These are phyloP conservation scores for Cheilinus undulatus DNA, from an alignment of 2,113 vertebrate genomes.

Conservation along the genomic window DNA sequence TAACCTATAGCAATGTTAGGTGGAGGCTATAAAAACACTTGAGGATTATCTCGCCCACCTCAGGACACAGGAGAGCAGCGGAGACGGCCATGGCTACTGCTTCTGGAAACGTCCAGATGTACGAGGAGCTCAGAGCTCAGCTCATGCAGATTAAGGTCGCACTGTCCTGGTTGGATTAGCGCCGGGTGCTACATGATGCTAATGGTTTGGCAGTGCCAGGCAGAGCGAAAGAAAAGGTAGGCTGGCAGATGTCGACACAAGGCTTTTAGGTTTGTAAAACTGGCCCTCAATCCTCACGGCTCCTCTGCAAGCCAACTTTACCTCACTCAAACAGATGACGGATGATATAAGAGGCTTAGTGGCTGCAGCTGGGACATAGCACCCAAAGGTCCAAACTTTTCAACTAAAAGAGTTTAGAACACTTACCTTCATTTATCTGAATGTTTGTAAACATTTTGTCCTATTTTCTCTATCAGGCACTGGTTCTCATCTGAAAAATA, in stretches of 20 bases:
- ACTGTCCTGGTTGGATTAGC: conserved; percentile 70
- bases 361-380: neutral
- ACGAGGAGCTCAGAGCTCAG: conserved; percentile 50
- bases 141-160: conserved; percentile 74
- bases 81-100: conserved; percentile 20
- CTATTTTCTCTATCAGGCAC: neutral
- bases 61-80: conserved; percentile 9
- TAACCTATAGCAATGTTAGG: conserved; percentile 38
- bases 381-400: conserved; percentile 38
- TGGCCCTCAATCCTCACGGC: no score
- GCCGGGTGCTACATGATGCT: conserved; percentile 71
- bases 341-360: conserved; percentile 37
- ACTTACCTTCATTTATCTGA: neutral
- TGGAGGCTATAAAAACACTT: conserved; percentile 38
- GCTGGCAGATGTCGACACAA: conserved; percentile 56
- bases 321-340: conserved; percentile 30
- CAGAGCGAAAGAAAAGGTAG: conserved; percentile 31
- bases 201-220: conserved; percentile 62
- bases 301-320: conserved; percentile 20
- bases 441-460: conserved; percentile 3
- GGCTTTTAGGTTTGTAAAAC: conserved; percentile 40
- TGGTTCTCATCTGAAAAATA: no score
- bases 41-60: conserved; percentile 45
- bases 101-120: conserved; percentile 68
- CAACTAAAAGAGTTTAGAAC: conserved; percentile 3